These are phyloP conservation scores for Pygoscelis antarcticus DNA, from an alignment of 2,113 vertebrate species.

Conservation along the genomic window DNA sequence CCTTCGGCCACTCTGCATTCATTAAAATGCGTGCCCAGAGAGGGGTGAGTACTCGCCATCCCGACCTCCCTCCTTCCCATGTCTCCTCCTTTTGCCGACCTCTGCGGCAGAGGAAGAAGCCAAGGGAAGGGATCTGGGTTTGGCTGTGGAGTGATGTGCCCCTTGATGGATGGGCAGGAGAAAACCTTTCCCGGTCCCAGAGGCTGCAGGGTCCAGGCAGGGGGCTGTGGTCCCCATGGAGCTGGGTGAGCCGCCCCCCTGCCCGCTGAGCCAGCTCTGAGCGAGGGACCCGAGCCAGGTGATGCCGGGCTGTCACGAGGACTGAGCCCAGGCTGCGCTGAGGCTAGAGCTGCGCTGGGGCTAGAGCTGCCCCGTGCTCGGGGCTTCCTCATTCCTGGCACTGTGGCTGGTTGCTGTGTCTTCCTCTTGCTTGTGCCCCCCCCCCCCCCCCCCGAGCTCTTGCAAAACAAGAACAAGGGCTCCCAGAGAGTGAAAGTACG, in stretches of 20 bases:
- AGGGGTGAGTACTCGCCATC: background rate
- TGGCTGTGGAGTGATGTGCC: accelerated
- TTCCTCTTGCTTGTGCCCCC: background rate
- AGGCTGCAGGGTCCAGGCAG: background rate
- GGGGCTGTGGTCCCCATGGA: background rate
- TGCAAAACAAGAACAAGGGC: background rate
- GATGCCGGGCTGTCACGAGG: background rate
- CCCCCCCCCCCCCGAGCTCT: background rate
- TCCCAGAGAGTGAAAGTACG: background rate
- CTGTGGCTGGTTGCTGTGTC: background rate
- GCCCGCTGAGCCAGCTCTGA: background rate
- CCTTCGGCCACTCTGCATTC: accelerated
- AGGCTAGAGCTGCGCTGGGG: background rate
- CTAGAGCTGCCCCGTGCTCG: background rate
- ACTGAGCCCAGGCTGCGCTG: background rate
- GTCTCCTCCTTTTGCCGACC: background rate
- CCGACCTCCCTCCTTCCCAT: accelerated
- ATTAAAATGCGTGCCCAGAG: background rate
- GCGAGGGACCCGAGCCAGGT: accelerated
- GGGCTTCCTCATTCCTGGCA: slow-evolving; percentile 16
- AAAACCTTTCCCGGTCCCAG: background rate
- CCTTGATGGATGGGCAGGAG: accelerated
- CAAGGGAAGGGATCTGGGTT: background rate
- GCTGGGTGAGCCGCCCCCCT: background rate
- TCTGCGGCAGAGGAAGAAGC: accelerated